phyloP scores from a whole-genome alignment of 2,113 vertebrate species.

The Sterrhoptilus dennistouni region DNA sequence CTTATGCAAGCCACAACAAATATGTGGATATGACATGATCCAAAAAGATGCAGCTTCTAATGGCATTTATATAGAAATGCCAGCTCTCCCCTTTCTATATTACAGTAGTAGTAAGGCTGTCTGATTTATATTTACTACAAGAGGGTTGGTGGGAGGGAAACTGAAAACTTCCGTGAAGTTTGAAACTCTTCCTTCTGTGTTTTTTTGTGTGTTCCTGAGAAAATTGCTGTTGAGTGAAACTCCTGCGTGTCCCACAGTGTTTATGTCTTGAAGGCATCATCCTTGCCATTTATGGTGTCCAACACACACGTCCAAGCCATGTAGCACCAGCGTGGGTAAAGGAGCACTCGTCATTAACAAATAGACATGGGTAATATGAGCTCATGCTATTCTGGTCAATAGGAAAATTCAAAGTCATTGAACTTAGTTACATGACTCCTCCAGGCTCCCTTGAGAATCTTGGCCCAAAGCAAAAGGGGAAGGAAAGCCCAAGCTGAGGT shows the following conservation, averaged over 20 bases:
- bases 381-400: constrained; percentile 55
- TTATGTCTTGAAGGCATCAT: neutral
- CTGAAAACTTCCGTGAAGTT: neutral
- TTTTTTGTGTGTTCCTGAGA: neutral
- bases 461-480: neutral
- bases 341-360: neutral
- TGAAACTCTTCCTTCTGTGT: neutral
- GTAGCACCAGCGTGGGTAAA: constrained; percentile 1
- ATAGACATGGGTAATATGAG: constrained; percentile 33
- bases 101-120: neutral
- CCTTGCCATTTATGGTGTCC: constrained; percentile 54
- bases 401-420: constrained; percentile 32
- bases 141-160: neutral
- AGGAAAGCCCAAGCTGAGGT: neutral
- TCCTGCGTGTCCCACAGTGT: neutral
- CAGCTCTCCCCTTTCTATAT: neutral
- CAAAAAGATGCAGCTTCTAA: neutral
- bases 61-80: neutral
- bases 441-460: constrained; percentile 1
- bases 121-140: neutral
- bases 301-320: neutral
- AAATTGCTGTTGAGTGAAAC: neutral
- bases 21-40: neutral
- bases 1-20: neutral
- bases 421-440: constrained; percentile 33